Evolutionary conservation across 2,888 invertebrate species (phyloP), one percentile per base, ranked within the genome.

Genomic region (Agrochola circellaris): DNA sequence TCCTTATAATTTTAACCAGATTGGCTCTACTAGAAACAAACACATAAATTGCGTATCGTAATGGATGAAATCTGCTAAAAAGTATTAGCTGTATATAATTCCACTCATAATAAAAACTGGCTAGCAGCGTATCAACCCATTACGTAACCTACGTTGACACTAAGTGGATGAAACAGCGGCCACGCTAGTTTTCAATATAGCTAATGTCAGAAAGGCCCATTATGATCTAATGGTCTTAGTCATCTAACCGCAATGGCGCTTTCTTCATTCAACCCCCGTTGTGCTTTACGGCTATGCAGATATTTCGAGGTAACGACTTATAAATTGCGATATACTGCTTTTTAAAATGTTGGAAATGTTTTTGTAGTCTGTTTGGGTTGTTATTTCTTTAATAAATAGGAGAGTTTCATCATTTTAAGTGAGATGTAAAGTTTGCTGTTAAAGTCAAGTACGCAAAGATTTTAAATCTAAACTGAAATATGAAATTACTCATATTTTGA

Each of bases 181-280:
- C 80, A 79, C 81, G 83, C 81, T 86, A 84, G 85, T 89, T 88
- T 88, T 88, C 89, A 88, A 88, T 89, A 88, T 76, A 77, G 81
- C 77, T 88, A 88, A 89, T 86, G 83, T 86, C 81, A 86, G 79
- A 83, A 86, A 77, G 51, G 81, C 78, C 87, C 89, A 89, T 90
- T 90, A 89, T 89, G 84, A 87, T 84, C 84, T 90, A 90, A 90
- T 90, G 87, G 90, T 89, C 92, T 94, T 91, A 94, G 95, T 95
- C 93, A 94, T 93, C 91, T 88, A 91, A 86, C 95, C 94, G 95
- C 95, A 95, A 86, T 95, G 93, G 93, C 92, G 95, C 89, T 91
- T 92, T 89, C 90, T 90, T 88, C 89, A 89, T 89, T 91, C 82
- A 70, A 73, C 81, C 82, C 78, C 83, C 75, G 73, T 68, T 74